phyloP scores from a whole-genome alignment of 2,888 invertebrate genomes.

The Biston betularia region DNA sequence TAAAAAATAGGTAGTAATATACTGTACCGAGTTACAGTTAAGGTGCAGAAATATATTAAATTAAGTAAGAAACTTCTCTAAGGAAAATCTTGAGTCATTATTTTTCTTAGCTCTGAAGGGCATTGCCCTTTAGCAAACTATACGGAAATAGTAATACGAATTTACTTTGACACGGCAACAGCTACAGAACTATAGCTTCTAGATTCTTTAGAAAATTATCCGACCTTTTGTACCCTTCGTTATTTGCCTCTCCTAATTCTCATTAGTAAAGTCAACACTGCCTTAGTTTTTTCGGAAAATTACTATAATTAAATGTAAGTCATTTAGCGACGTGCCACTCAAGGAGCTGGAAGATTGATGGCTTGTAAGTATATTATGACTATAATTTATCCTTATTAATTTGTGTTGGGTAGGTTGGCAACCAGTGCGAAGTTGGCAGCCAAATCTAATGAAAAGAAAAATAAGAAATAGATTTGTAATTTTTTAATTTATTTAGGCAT shows the following conservation, averaged over 20 bases:
- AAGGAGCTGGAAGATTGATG: constrained; percentile 28
- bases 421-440: no score
- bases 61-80: no score
- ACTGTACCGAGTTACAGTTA: no score
- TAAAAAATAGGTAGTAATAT: no score
- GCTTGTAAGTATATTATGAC: constrained; percentile 3
- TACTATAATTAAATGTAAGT: constrained; percentile 25
- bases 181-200: neutral
- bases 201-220: constrained; percentile 4
- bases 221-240: constrained; percentile 11
- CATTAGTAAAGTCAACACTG: constrained; percentile 5
- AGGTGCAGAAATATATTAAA: no score
- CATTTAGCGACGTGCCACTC: constrained; percentile 27
- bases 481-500: no score
- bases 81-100: constrained; percentile 1
- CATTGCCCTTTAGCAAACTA: neutral
- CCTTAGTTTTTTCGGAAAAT: constrained; percentile 10
- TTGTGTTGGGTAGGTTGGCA: neutral
- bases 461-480: no score
- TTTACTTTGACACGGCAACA: constrained; percentile 1
- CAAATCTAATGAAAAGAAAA: no score
- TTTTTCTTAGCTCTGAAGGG: neutral
- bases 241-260: constrained; percentile 11
- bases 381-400: constrained; percentile 19
- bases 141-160: constrained; percentile 4